Conservation (phyloP, 2,113 vertebrate species). For the Heloderma charlesbogerti region DNA sequence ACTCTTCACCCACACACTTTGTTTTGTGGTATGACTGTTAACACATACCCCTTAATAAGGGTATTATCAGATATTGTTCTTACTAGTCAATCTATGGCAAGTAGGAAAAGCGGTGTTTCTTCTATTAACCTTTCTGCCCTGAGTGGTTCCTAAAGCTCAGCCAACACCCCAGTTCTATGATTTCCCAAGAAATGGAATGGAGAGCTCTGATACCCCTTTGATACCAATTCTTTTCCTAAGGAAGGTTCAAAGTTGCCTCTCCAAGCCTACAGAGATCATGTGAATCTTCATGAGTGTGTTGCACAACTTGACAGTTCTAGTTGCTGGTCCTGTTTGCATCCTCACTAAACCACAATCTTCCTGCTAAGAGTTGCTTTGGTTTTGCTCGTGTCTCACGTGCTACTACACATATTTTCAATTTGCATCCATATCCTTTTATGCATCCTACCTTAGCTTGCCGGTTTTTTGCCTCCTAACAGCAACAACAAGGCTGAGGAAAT, state of each 20-base stretch:
- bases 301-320: neutral
- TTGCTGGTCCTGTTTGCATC: neutral
- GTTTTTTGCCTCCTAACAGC: conserved; percentile 16
- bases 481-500: neutral
- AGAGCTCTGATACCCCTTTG: neutral
- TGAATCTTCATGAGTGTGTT: neutral
- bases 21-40: neutral
- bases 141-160: neutral
- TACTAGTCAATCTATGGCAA: neutral
- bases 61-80: neutral
- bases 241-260: neutral
- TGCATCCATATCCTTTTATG: neutral
- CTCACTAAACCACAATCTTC: neutral
- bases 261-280: neutral
- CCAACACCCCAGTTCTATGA: neutral
- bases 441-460: neutral
- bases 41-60: neutral
- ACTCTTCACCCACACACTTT: neutral
- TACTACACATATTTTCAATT: neutral
- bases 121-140: neutral
- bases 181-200: neutral
- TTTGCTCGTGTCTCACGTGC: rapidly evolving
- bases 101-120: neutral
- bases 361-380: neutral
- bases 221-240: neutral